Percentiles rank a stretch among this genome's conserved stretches.
phyloP scores from a whole-genome alignment of 1,140 invertebrate species.

The Brachionus plicatilis region DNA sequence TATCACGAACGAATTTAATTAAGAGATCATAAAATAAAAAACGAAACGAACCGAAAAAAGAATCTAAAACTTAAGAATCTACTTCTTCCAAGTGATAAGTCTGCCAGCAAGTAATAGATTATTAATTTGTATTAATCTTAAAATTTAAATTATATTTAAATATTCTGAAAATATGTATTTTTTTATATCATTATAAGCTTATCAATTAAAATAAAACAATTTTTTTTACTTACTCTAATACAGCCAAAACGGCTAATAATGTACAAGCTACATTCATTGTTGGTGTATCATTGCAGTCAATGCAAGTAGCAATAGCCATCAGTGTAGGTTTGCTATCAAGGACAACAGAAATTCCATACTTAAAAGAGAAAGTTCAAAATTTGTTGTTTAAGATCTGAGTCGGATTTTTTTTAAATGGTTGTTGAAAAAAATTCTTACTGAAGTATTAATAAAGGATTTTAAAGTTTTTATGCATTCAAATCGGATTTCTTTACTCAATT shows the following conservation, averaged over 20 bases:
- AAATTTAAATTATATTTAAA: not conserved
- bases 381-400: too few relatives aligned
- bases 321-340: constrained; percentile 6
- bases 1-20: not conserved
- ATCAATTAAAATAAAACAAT: not conserved
- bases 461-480: constrained; percentile 35
- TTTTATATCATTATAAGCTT: not conserved
- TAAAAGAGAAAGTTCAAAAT: not conserved
- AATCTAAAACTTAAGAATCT: too few relatives aligned
- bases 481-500: constrained; percentile 27
- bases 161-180: too few relatives aligned
- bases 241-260: constrained; percentile 20
- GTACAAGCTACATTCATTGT: constrained; percentile 28
- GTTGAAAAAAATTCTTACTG: not conserved
- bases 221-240: not conserved
- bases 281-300: constrained; percentile 31
- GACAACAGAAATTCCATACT: constrained; percentile 34
- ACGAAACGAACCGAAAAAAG: too few relatives aligned
- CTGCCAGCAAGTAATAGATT: too few relatives aligned
- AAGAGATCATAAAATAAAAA: too few relatives aligned
- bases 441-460: constrained; percentile 24
- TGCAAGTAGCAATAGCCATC: constrained; percentile 27
- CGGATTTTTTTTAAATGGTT: too few relatives aligned
- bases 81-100: too few relatives aligned
- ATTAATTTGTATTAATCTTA: too few relatives aligned